These are phyloP conservation scores for Montifringilla adamsi DNA, from an alignment of 2,113 vertebrate genomes.

Conservation along the genomic window DNA sequence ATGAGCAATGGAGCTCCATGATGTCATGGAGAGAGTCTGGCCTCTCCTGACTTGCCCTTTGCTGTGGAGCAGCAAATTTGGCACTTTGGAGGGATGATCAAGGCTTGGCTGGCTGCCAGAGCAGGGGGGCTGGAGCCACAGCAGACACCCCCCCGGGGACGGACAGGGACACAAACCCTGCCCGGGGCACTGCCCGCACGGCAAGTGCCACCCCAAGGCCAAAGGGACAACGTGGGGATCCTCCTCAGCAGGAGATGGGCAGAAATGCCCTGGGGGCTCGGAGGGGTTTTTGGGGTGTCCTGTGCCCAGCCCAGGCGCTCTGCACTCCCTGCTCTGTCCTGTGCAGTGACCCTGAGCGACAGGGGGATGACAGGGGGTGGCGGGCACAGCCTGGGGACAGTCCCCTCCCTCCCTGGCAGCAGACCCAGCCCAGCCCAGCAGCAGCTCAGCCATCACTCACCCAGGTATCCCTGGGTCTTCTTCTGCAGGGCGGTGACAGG, in stretches of 20 bases:
- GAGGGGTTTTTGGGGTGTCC: not conserved
- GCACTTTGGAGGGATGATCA: not conserved
- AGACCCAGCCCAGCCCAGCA: fast-evolving
- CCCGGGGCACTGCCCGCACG: not conserved
- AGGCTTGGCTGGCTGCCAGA: not conserved
- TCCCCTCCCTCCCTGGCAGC: not conserved
- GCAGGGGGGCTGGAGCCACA: not conserved
- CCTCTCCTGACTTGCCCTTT: not conserved
- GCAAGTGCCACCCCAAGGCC: fast-evolving
- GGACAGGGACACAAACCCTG: not conserved
- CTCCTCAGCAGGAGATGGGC: not conserved
- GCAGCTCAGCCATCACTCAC: constrained; percentile 68
- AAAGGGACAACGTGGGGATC: fast-evolving
- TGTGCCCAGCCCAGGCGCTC: not conserved
- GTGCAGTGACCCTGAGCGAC: not conserved
- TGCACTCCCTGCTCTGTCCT: not conserved
- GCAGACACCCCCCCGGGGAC: fast-evolving
- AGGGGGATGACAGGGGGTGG: not conserved
- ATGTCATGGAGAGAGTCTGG: not conserved
- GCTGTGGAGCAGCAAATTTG: not conserved
- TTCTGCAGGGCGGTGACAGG: constrained; percentile 96
- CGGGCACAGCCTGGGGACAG: not conserved
- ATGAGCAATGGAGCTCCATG: not conserved
- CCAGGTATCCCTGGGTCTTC: constrained; percentile 84
- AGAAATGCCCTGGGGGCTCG: fast-evolving